phyloP scores from a whole-genome alignment of 2,888 invertebrate genomes.

The Netelia virgata region DNA sequence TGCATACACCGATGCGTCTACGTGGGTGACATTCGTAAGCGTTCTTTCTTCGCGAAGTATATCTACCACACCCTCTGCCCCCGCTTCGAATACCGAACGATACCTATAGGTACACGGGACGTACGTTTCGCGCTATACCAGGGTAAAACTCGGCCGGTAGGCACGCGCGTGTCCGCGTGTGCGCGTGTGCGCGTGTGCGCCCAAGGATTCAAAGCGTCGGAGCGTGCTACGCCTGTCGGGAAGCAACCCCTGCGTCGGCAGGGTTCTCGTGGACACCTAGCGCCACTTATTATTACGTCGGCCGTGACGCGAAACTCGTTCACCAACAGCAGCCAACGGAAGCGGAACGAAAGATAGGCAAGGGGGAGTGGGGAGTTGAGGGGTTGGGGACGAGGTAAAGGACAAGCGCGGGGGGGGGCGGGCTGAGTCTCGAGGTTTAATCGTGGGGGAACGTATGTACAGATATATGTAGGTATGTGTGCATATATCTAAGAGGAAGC shows the following conservation, averaged over 20 bases:
- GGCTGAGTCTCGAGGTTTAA: neutral
- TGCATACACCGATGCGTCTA: conserved; percentile 64
- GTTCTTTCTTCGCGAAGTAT: conserved; percentile 9
- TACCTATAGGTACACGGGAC: neutral
- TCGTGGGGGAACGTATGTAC: neutral
- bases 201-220: conserved; percentile 49
- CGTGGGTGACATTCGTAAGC: conserved; percentile 50
- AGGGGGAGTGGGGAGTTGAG: conserved; percentile 25
- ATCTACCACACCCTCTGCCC: neutral
- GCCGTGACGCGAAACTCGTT: conserved; percentile 57
- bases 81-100: conserved; percentile 4
- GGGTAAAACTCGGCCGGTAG: no score
- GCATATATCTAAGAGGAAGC: neutral
- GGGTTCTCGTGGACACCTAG: conserved; percentile 61
- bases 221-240: conserved; percentile 52
- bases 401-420: neutral
- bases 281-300: conserved; percentile 66
- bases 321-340: conserved; percentile 12
- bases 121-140: no score
- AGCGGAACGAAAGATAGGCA: neutral
- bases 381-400: neutral
- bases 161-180: no score
- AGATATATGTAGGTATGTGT: neutral
- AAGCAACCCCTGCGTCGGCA: neutral
- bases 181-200: neutral